These are phyloP conservation scores for Rambutsinella grinnellia DNA, from an alignment of 2,888 invertebrate genomes.

Conservation along the genomic window DNA sequence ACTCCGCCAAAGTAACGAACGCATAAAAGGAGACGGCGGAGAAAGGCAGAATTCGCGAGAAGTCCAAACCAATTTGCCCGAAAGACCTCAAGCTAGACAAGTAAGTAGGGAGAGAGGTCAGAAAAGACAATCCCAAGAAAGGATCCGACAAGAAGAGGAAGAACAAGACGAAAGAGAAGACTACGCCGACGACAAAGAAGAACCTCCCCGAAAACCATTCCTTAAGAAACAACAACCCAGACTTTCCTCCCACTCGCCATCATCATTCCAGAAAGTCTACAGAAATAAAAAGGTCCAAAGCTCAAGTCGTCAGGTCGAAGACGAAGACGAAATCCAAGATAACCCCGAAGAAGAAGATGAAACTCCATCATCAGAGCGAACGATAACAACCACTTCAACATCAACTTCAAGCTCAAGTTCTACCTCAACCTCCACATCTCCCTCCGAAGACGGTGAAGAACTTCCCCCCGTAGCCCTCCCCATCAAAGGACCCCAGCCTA, in stretches of 20 bases:
- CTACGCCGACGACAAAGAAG: too few relatives aligned
- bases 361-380: constrained; percentile 8
- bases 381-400: constrained; percentile 20
- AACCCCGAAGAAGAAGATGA: constrained; percentile 17
- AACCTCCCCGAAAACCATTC: constrained; percentile 19
- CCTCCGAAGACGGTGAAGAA: constrained; percentile 1
- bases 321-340: constrained; percentile 12
- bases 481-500: constrained; percentile 6
- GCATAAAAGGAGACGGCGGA: too few relatives aligned
- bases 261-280: not conserved
- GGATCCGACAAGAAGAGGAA: too few relatives aligned
- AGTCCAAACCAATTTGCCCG: too few relatives aligned
- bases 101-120: too few relatives aligned
- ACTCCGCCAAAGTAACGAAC: too few relatives aligned
- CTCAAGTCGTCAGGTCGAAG: not conserved
- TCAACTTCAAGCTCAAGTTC: constrained; percentile 27
- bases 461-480: constrained; percentile 17
- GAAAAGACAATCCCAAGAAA: too few relatives aligned
- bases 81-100: too few relatives aligned
- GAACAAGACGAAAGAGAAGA: not conserved
- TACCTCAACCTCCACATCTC: constrained; percentile 11
- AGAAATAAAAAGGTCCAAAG: not conserved
- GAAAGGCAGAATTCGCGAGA: too few relatives aligned
- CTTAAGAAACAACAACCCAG: constrained; percentile 8
- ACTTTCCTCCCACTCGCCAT: constrained; percentile 6